phyloP scores from a whole-genome alignment of 2,797 vertebrate species.

The Cuniculus paca region DNA sequence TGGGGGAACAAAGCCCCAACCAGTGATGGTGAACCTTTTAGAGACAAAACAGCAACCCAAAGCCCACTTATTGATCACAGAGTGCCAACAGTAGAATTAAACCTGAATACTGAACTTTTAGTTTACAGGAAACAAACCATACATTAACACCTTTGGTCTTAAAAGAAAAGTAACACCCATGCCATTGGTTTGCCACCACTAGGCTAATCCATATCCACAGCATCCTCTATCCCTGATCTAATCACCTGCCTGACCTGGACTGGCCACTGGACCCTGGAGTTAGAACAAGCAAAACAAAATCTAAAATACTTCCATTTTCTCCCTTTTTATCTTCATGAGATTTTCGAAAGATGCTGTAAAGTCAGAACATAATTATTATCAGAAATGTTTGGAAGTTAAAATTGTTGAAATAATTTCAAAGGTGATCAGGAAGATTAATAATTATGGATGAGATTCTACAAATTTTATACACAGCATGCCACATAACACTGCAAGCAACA shows the following conservation, averaged over 20 bases:
- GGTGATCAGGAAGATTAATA: not conserved
- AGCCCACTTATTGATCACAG: not conserved
- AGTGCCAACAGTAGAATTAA: not conserved
- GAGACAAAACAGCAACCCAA: not conserved
- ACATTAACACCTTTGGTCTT: not conserved
- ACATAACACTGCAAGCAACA: not conserved
- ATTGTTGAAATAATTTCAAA: slow-evolving; percentile 2
- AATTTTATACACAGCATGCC: not conserved
- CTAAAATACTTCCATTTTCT: not conserved
- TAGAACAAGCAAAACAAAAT: not conserved
- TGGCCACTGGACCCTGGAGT: not conserved
- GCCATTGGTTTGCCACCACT: not conserved
- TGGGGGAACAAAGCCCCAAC: not conserved
- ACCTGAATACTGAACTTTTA: not conserved
- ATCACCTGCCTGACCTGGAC: no score
- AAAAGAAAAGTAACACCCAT: not conserved
- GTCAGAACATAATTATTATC: not conserved
- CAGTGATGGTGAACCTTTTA: not conserved
- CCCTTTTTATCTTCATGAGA: not conserved
- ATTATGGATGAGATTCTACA: not conserved
- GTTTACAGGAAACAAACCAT: not conserved
- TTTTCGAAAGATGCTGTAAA: not conserved
- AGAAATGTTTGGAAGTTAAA: not conserved
- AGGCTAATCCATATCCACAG: not conserved
- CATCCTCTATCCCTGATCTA: not conserved